phyloP scores from a whole-genome alignment of 2,888 invertebrate genomes.

The Bellardia pandia region DNA sequence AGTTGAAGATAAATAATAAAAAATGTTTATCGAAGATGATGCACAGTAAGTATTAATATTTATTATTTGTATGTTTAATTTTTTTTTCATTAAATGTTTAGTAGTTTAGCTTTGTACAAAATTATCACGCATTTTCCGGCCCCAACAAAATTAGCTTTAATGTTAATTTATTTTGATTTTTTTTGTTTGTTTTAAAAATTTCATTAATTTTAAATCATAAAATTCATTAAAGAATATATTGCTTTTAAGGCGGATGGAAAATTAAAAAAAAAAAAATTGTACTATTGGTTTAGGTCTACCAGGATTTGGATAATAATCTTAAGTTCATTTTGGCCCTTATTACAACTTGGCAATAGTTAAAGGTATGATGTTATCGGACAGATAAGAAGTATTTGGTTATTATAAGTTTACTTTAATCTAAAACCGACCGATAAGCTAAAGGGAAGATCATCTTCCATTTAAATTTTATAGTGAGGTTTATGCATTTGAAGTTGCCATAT shows the following conservation, averaged over 20 bases:
- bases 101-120: constrained; percentile 11
- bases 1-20: constrained; percentile 49
- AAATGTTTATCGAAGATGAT: constrained; percentile 83
- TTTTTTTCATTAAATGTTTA: constrained; percentile 28
- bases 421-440: too few species aligned
- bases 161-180: neutral
- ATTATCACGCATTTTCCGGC: neutral
- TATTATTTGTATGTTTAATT: constrained; percentile 21
- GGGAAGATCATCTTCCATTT: too few species aligned
- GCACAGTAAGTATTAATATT: constrained; percentile 80
- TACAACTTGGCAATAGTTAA: too few species aligned
- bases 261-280: neutral
- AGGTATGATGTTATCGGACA: too few species aligned
- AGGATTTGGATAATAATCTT: too few species aligned
- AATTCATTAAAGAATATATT: neutral
- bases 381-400: too few species aligned
- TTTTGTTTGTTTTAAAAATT: neutral
- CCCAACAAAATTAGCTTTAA: neutral
- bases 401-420: too few species aligned
- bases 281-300: too few species aligned
- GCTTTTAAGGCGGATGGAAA: neutral
- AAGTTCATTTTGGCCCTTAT: too few species aligned
- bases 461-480: too few species aligned
- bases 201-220: neutral
- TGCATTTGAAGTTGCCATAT: too few species aligned